phyloP scores from a whole-genome alignment of 2,797 vertebrate genomes.

The Thamnophis elegans region DNA sequence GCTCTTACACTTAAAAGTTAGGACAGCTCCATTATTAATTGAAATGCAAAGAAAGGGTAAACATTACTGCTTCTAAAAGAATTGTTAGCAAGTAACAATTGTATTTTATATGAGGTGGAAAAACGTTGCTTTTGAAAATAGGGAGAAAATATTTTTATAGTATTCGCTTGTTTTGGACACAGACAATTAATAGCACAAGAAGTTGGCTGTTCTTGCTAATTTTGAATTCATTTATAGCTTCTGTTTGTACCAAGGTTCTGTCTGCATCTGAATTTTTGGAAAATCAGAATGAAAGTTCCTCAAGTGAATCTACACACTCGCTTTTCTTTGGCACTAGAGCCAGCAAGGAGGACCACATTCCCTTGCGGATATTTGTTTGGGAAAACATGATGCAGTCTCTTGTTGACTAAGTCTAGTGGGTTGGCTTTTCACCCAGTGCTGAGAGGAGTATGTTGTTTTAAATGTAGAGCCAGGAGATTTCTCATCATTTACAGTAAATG shows the following conservation, averaged over 20 bases:
- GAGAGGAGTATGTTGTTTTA: constrained; percentile 53
- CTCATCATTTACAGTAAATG: constrained; percentile 65
- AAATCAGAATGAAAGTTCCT: not conserved
- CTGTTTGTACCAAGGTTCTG: not conserved
- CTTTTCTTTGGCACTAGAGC: rapidly evolving
- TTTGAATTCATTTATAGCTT: not conserved
- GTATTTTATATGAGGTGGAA: not conserved
- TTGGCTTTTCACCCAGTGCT: constrained; percentile 18
- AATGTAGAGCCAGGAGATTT: constrained; percentile 52
- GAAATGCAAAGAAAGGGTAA: not conserved
- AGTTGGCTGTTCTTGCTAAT: not conserved
- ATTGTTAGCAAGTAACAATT: not conserved
- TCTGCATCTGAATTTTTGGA: not conserved
- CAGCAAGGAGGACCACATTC: not conserved
- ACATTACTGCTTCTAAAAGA: not conserved
- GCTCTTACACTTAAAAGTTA: not conserved
- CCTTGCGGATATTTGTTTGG: not conserved
- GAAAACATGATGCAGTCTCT: not conserved
- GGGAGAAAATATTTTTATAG: not conserved
- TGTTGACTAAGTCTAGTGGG: constrained; percentile 38
- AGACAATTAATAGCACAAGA: not conserved
- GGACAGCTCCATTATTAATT: not conserved
- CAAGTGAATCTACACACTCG: rapidly evolving
- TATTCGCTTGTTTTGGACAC: not conserved
- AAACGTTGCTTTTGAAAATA: not conserved